Evolutionary conservation across 2,113 vertebrate genomes (phyloP).

Genomic region (Phrynosoma blainvillii): DNA sequence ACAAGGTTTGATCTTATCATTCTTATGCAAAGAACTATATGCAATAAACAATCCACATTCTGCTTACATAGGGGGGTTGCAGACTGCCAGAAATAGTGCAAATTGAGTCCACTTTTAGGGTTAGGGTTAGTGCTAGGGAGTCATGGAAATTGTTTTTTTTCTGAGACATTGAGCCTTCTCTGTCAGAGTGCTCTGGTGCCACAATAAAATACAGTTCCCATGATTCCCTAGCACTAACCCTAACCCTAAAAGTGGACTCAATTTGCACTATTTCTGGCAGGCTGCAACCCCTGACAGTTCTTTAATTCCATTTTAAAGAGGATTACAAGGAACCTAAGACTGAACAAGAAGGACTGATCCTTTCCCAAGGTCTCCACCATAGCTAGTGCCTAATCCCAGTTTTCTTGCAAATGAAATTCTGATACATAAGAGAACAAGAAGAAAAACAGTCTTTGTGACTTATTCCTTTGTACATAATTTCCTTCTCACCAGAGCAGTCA

Average conservation of each 20-base stretch:
- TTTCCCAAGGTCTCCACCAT: not conserved
- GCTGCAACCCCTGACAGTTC: too few relatives aligned
- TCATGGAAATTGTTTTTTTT: too few relatives aligned
- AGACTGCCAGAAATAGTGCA: too few relatives aligned
- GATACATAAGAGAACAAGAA: not conserved
- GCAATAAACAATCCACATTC: not conserved
- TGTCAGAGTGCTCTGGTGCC: too few relatives aligned
- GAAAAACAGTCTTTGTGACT: not conserved
- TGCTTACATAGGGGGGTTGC: not conserved
- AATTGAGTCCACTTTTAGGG: too few relatives aligned
- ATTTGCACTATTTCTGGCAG: too few relatives aligned
- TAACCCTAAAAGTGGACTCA: too few relatives aligned
- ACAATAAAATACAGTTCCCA: too few relatives aligned
- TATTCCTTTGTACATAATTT: not conserved
- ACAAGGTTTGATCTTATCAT: not conserved
- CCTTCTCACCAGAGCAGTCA: not conserved
- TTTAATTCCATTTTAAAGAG: not conserved
- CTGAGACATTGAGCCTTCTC: too few relatives aligned
- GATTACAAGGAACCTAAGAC: not conserved
- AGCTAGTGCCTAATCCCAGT: not conserved
- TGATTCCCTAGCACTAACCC: too few relatives aligned
- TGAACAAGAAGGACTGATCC: not conserved
- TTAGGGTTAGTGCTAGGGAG: too few relatives aligned
- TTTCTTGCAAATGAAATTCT: rapidly evolving
- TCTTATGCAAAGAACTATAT: not conserved